These are phyloP conservation scores for Cheumatopsyche charites DNA, from an alignment of 1,140 invertebrate species.

Conservation along the genomic window DNA sequence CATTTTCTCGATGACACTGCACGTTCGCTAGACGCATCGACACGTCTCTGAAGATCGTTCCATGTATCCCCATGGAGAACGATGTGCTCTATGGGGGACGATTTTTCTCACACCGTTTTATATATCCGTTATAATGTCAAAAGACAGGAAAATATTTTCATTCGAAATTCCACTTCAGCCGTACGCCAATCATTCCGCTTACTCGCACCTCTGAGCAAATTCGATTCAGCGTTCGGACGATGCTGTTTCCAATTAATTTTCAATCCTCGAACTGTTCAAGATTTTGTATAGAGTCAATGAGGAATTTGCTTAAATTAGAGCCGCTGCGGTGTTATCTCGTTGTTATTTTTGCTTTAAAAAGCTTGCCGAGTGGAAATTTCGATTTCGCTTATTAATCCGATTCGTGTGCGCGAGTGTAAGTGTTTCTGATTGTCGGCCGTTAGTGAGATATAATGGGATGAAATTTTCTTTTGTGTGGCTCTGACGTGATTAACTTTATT, in stretches of 20 bases:
- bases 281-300: too few relatives aligned
- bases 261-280: not conserved
- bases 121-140: not conserved
- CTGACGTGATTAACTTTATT: conserved; percentile 17
- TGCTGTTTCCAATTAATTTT: conserved; percentile 11
- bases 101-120: too few relatives aligned
- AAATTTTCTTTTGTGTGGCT: not conserved
- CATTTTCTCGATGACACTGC: not conserved
- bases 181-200: conserved; percentile 16
- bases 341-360: too few relatives aligned
- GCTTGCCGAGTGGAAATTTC: too few relatives aligned
- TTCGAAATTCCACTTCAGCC: not conserved
- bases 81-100: too few relatives aligned
- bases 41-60: not conserved
- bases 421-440: too few relatives aligned
- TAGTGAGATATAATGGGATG: too few relatives aligned
- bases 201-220: conserved; percentile 5
- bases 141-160: conserved; percentile 22
- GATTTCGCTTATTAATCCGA: too few relatives aligned
- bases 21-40: not conserved
- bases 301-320: too few relatives aligned
- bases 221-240: not conserved
- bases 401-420: too few relatives aligned
- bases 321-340: too few relatives aligned
- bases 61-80: not conserved